Base-by-base conservation (phyloP, 2,888 invertebrate species). In the Eueremaeus valkanovi region DNA sequence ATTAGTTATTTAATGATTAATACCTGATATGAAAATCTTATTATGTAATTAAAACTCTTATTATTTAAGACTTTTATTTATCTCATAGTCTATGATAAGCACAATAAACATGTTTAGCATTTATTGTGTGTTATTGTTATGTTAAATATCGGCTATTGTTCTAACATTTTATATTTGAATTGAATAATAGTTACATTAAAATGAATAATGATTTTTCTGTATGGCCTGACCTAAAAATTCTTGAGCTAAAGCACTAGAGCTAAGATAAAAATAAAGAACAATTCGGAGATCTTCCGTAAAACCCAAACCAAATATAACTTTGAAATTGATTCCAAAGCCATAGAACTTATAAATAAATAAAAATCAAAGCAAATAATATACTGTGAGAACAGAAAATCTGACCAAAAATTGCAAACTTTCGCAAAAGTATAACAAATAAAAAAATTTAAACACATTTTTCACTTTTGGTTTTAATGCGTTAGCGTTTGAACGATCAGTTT, bases 311-410 rank as follows among this genome's bases (percentile, higher is more conserved):
- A 66, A 42, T 66, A 66, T 40, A 66, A 66, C 21, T 36, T 29
- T 9, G 29, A 42, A 40, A 36, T 66, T 40, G 68, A 42, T 36
- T 36, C 68, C 29, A 27, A 36, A 66, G 42, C 68, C 36, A 27
- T 27, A 66, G 3, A 24, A 72, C 13, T 51, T 27, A 72, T 49
- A 73, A 42, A 73, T 51, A 73, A 40, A 73, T 49, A 29, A 55
- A 73, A 21, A 63, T 16, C n/a, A 51, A 61, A 61, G 9, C 61
- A 29, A 61, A 61, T 31, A 31, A 31, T 29, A 61, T 55, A 55
- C 5, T 24, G 31, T 61, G 61, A 6, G 61, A 31, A 61, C 31
- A 29, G 27, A 8, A 51, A 61, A 61, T 55, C 18, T 55, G 21
- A 45, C 42, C 6, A 45, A 45, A 45, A 45, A 45, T 45, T 45